These are phyloP conservation scores for Clarias fuscus DNA, from an alignment of 2,797 vertebrate species.

Conservation along the genomic window DNA sequence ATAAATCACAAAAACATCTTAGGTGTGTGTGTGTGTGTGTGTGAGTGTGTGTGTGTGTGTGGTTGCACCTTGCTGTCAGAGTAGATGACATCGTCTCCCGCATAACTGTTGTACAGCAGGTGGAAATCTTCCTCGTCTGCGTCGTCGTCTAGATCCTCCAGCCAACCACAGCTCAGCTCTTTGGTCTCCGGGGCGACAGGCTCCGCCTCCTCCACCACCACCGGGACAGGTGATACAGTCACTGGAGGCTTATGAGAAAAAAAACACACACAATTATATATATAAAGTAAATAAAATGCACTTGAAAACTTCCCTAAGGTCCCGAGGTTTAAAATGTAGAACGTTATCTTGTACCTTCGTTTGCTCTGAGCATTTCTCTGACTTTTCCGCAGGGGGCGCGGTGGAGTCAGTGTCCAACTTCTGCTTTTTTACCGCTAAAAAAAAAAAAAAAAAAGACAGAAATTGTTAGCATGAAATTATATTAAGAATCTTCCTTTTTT, in stretches of 20 bases:
- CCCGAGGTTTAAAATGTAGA: too few relatives aligned
- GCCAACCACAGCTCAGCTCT: constrained; percentile 60
- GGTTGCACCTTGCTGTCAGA: constrained; percentile 79
- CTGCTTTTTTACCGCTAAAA: constrained; percentile 68
- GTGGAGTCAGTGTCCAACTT: constrained; percentile 63
- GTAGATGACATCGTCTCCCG: constrained; percentile 72
- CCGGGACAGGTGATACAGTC: constrained; percentile 45
- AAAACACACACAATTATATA: neutral
- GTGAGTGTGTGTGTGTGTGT: neutral
- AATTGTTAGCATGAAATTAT: neutral
- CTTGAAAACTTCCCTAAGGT: neutral
- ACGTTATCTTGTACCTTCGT: constrained; percentile 45
- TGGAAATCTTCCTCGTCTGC: constrained; percentile 71
- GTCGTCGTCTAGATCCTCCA: constrained; percentile 75
- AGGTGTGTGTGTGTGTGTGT: neutral
- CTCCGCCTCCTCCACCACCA: constrained; percentile 53
- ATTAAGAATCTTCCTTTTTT: neutral
- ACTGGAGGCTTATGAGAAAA: neutral
- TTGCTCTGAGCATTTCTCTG: constrained; percentile 57
- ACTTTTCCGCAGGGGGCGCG: constrained; percentile 45
- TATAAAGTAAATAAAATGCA: neutral
- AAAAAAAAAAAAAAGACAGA: neutral
- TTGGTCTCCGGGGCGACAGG: constrained; percentile 52
- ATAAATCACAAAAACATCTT: too few relatives aligned
- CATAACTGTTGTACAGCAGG: constrained; percentile 76